Conservation (phyloP, 2,113 vertebrate genomes). For the Tupaia chinensis region DNA sequence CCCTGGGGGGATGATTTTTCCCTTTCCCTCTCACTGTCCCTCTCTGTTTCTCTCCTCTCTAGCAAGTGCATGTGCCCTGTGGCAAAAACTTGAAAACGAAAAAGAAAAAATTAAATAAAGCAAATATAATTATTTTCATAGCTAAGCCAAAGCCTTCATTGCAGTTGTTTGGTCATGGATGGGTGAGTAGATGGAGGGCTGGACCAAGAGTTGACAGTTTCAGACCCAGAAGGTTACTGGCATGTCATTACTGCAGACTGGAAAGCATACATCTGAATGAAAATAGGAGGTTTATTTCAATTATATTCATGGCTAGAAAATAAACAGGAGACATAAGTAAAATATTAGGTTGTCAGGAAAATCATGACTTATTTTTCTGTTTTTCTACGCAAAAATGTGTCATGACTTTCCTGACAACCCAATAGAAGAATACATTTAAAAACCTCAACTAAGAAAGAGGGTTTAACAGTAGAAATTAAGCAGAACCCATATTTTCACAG, state of each 20-base stretch:
- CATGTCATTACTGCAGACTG: background rate
- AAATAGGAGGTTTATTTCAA: background rate
- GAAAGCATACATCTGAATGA: conserved; percentile 46
- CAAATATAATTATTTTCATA: background rate
- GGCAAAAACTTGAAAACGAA: too few relatives aligned
- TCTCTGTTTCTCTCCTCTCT: too few relatives aligned
- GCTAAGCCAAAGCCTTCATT: background rate
- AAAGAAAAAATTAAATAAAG: background rate
- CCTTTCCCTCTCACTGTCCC: too few relatives aligned
- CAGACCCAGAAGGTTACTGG: background rate
- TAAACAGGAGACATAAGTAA: background rate
- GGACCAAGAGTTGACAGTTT: background rate
- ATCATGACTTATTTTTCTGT: too few relatives aligned
- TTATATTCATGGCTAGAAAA: conserved; percentile 9
- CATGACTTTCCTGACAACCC: too few relatives aligned
- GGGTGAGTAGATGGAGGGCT: background rate
- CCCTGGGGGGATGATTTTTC: too few relatives aligned
- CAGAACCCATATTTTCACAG: background rate
- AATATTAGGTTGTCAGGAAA: background rate
- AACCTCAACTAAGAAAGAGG: background rate
- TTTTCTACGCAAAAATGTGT: too few relatives aligned
- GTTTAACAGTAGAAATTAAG: conserved; percentile 35
- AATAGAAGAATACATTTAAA: too few relatives aligned
- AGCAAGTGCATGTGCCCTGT: too few relatives aligned
- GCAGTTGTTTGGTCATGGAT: background rate